Evolutionary conservation across 2,888 invertebrate genomes (phyloP), one percentile per base, ranked within the genome.

Genomic region (Anthophora plumipes): DNA sequence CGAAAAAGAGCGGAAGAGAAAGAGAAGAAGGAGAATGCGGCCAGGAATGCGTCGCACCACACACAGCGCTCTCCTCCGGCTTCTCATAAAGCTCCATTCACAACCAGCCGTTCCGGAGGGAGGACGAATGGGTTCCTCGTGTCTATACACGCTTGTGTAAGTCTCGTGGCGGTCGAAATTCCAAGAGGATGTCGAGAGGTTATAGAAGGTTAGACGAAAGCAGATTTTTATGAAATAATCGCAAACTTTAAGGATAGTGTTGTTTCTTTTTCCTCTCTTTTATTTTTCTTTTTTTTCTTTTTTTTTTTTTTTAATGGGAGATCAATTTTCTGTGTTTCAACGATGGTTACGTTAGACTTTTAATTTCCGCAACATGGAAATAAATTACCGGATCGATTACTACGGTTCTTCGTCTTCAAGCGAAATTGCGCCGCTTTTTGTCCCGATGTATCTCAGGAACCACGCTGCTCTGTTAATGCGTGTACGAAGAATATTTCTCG

Each of bases 41-140:
- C 77, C 84, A 84, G 87, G 85, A 87, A 87, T 87, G 87, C 87
- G 84, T 84, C 84, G 82, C 87, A 87, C 87, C 87, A 85, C 87
- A 87, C 87, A 87, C 87, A 60, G 87, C 84, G 87, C 57, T 77
- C 80, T 72, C 60, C 81, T 63, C 73, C n/a, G 70, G 78, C 63
- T 72, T 78, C 69, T 73, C 76, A 54, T 87, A 85, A 87, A 82
- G 87, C 82, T 80, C 69, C 84, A 81, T 85, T 87, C 87, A 87
- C 84, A 85, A 80, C 67, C 67, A 64, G 39, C 64, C 64, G n/a
- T 12, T 20, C 14, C 4, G 37, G 11, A 41, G 20, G 25, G 52
- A 60, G 52, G 11, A 52, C 17, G 25, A 22, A 22, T 11, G 31
- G 31, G 2, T 31, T 4, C 31, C 4, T 4, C 31, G 31, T 31